phyloP scores from a whole-genome alignment of 64 coral and sea anemone genomes.

The Orbicella faveolata region DNA sequence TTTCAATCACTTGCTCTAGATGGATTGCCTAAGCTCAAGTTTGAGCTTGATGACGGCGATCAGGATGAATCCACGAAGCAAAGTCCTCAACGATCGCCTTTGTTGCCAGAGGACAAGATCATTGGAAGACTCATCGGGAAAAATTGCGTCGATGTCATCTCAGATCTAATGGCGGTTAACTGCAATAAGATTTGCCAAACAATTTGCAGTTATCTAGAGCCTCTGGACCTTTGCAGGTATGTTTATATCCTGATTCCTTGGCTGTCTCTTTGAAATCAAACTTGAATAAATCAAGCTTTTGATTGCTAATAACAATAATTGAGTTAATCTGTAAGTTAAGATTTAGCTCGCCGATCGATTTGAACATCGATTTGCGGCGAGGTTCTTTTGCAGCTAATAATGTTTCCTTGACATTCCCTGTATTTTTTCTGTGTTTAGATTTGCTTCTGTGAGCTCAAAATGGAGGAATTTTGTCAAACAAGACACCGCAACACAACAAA shows the following conservation, averaged over 20 bases:
- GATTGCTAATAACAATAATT: background rate
- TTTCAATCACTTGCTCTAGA: background rate
- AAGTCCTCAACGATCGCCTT: slow-evolving; percentile 18
- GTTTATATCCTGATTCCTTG: background rate
- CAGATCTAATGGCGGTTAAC: slow-evolving; percentile 17
- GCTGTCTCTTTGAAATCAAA: background rate
- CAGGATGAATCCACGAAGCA: background rate
- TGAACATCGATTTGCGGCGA: background rate
- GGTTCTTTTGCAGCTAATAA: background rate
- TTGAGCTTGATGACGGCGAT: slow-evolving; percentile 49
- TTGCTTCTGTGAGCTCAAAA: slow-evolving; percentile 22
- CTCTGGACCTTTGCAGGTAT: slow-evolving; percentile 64
- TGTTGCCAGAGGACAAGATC: slow-evolving; percentile 17
- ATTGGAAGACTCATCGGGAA: slow-evolving; percentile 34
- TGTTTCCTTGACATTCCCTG: background rate
- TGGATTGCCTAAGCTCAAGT: slow-evolving; percentile 49
- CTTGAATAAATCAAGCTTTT: background rate
- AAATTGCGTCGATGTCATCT: slow-evolving; percentile 45
- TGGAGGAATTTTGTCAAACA: slow-evolving; percentile 42
- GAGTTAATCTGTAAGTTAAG: background rate
- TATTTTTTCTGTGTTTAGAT: slow-evolving; percentile 12
- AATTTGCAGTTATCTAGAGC: slow-evolving; percentile 50
- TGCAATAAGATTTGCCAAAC: slow-evolving; percentile 42
- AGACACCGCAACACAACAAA: background rate
- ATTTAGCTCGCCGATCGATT: background rate